Percentiles rank a stretch among this genome's conserved stretches.
phyloP scores from a whole-genome alignment of 2,888 invertebrate genomes.

The Julus scanicus region DNA sequence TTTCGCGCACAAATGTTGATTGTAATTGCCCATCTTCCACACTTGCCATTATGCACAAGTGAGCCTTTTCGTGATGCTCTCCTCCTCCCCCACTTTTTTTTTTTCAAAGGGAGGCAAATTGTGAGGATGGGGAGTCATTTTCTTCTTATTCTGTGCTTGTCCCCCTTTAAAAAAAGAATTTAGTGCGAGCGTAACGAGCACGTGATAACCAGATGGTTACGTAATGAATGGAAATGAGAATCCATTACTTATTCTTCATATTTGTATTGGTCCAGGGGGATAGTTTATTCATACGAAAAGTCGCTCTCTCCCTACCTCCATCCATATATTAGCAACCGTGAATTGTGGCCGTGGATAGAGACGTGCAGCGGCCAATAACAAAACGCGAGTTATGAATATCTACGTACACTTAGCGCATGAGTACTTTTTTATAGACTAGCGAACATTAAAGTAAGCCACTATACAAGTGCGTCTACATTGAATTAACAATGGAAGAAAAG shows the following conservation, averaged over 20 bases:
- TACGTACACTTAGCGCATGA: constrained; percentile 36
- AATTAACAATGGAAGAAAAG: constrained; percentile 46
- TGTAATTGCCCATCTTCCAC: constrained; percentile 49
- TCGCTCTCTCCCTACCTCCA: neutral
- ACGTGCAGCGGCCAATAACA: neutral
- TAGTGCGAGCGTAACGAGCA: constrained; percentile 50
- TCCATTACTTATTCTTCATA: constrained; percentile 50
- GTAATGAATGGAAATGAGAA: constrained; percentile 54
- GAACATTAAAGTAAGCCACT: constrained; percentile 34
- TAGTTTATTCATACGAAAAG: constrained; percentile 42
- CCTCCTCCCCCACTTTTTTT: neutral
- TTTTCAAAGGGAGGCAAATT: neutral
- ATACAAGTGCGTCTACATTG: constrained; percentile 23
- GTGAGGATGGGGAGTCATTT: constrained; percentile 2
- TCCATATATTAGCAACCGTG: neutral
- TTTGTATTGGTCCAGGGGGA: constrained; percentile 48
- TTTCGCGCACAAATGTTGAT: constrained; percentile 40
- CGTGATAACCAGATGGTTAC: constrained; percentile 53
- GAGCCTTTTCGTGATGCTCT: neutral
- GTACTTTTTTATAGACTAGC: constrained; percentile 45
- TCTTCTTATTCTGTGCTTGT: neutral
- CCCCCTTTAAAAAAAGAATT: constrained; percentile 20
- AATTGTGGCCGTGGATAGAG: neutral
- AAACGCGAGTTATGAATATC: constrained; percentile 39
- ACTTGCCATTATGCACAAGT: constrained; percentile 40